Percentiles rank a stretch among this genome's conserved stretches.
These are phyloP conservation scores for Nesidiocoris tenuis DNA, from an alignment of 2,888 invertebrate genomes.

Conservation along the genomic window DNA sequence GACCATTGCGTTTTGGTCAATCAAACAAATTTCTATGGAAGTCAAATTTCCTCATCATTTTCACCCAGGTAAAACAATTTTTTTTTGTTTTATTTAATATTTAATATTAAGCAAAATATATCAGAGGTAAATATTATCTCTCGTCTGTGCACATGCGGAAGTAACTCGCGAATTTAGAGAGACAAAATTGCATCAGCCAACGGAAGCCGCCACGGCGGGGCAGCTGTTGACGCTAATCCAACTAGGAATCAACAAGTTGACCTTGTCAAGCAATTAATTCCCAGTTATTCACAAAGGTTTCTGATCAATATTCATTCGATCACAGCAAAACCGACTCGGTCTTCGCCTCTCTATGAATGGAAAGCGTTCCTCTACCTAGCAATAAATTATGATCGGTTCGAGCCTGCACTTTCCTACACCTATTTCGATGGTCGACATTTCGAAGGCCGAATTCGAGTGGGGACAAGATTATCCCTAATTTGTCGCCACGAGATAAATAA, in stretches of 20 bases:
- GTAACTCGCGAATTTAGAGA: neutral
- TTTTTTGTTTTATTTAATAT: no score
- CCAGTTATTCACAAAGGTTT: neutral
- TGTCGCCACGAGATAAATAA: no score
- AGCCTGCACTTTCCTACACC: neutral
- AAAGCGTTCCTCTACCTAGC: neutral
- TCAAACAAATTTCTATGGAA: no score
- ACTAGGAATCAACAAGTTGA: constrained; percentile 21
- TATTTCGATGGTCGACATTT: no score
- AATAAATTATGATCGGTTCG: neutral
- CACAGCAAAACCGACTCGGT: neutral
- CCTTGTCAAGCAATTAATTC: constrained; percentile 14
- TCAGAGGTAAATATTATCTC: no score
- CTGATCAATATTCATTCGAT: constrained; percentile 14
- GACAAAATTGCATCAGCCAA: neutral
- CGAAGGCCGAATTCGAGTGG: no score
- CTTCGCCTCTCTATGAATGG: neutral
- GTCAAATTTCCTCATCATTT: no score
- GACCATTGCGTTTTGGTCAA: no score
- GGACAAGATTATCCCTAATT: no score
- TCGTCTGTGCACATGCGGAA: no score
- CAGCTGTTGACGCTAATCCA: neutral
- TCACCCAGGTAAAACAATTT: no score
- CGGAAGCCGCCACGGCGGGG: neutral
- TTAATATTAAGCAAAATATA: no score